These are phyloP conservation scores for Sweltsa coloradensis DNA, from an alignment of 1,140 invertebrate genomes.

Conservation along the genomic window DNA sequence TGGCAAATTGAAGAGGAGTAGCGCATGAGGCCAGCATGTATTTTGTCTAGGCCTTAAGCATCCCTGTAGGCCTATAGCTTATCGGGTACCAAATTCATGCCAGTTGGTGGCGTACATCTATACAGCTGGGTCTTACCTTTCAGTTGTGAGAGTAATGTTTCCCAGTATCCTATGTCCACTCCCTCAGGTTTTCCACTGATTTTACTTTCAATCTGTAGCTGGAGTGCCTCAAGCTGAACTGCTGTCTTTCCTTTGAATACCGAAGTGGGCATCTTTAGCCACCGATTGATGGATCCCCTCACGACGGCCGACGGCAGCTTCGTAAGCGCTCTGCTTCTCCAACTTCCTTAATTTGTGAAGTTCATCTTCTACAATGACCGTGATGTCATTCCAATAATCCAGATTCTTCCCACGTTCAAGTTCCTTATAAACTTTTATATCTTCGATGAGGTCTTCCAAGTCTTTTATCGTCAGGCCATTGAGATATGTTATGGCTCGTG, in stretches of 20 bases:
- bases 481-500: slow-evolving; percentile 95
- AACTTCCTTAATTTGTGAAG: slow-evolving; percentile 73
- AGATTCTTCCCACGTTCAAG: slow-evolving; percentile 75
- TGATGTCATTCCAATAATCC: slow-evolving; percentile 95
- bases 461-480: slow-evolving; percentile 85
- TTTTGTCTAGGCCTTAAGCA: no score
- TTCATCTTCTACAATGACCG: slow-evolving; percentile 92
- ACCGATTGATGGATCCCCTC: slow-evolving; percentile 93
- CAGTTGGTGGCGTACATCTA: no score
- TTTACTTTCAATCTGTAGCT: slow-evolving; percentile 81
- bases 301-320: slow-evolving; percentile 53
- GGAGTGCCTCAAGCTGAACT: slow-evolving; percentile 67
- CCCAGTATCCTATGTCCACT: slow-evolving; percentile 96
- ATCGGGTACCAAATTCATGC: no score
- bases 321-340: slow-evolving; percentile 46
- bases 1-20: no score
- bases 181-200: slow-evolving; percentile 73
- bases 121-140: slow-evolving; percentile 61
- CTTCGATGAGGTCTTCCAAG: slow-evolving; percentile 93
- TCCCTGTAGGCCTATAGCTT: no score
- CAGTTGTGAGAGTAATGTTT: slow-evolving; percentile 81
- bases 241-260: slow-evolving; percentile 93
- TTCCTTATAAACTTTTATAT: slow-evolving; percentile 90
- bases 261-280: slow-evolving; percentile 71
- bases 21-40: no score